Evolutionary conservation across 2,888 invertebrate genomes (phyloP).

Genomic region (Catocala nupta): DNA sequence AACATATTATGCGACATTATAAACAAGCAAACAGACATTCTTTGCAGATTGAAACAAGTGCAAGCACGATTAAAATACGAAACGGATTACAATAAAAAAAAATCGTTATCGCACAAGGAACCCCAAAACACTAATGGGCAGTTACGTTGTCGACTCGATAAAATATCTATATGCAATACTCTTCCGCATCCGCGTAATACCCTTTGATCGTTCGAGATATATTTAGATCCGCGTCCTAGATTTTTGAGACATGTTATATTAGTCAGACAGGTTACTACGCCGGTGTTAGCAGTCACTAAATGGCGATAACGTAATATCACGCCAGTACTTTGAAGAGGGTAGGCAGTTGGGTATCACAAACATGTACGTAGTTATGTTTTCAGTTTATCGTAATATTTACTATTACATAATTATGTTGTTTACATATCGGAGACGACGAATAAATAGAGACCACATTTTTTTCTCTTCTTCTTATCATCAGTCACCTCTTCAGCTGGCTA

Average conservation of each 20-base stretch:
- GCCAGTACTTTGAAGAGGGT: background rate
- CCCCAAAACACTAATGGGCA: slow-evolving; percentile 62
- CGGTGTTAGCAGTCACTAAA: slow-evolving; percentile 19
- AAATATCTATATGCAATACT: slow-evolving; percentile 64
- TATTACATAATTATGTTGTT: no score
- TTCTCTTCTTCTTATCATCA: no score
- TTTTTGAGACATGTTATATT: slow-evolving; percentile 54
- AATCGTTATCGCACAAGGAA: slow-evolving; percentile 34
- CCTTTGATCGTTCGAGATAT: slow-evolving; percentile 69
- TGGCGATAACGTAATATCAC: background rate
- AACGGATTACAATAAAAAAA: background rate
- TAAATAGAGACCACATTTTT: no score
- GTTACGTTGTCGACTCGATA: slow-evolving; percentile 69
- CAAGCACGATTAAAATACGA: no score
- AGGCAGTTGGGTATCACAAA: no score
- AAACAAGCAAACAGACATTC: no score
- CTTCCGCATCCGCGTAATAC: slow-evolving; percentile 70
- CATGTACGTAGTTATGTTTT: no score
- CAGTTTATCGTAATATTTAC: no score
- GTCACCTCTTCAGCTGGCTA: no score
- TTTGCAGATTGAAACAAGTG: no score
- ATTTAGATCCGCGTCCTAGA: slow-evolving; percentile 55
- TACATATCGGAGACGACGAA: no score
- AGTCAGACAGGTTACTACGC: slow-evolving; percentile 46
- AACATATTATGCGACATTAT: no score